Base-by-base conservation (phyloP, 2,113 vertebrate species). In the Mesitornis unicolor region DNA sequence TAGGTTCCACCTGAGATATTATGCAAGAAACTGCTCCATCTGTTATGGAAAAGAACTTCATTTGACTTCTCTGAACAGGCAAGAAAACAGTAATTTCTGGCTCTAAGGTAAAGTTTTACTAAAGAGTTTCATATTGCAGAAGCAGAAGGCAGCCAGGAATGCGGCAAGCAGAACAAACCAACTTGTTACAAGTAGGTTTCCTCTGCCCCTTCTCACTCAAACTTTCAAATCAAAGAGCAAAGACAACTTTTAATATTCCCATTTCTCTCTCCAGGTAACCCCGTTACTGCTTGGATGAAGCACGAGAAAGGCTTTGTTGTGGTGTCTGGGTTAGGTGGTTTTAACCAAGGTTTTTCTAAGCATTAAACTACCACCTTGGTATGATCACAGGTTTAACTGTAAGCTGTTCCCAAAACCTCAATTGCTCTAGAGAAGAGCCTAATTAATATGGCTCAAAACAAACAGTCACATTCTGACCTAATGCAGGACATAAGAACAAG, bases 31-130 rank as follows among this genome's bases (percentile, higher is more conserved):
- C 82, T 25, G 40, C 70, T 79, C 51, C 11, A 20, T 54, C 63
- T 64, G 43, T 35, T 73, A 16, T 3, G 2, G 22, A 40, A 68
- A 48, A 69, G 54, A 79, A 18, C 67, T 56, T 79, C 22, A 35
- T 5, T 60, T 3, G 0, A 9, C 2, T 3, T 12, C 50, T 65
- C 45, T 13, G 29, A 73, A 8, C 28, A 63, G 45, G 11, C 20
- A 79, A 9, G 16, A 59, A n/a, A 64, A 68, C 11, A 25, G 26
- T 17, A 6, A 7, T 13, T 92, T 8, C 61, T 70, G 74, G 3
- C 31, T 77, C 35, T 7, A 18, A n/a, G 28, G 24, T n/a, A 18
- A n/a, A 45, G 22, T 47, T 78, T 60, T 45, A 29, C 29, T 81
- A 2, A 74, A 80, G 29, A 59, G 36, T 14, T 71, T 56, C 26